phyloP scores from a whole-genome alignment of 2,888 invertebrate species.

The Baronia brevicornis region DNA sequence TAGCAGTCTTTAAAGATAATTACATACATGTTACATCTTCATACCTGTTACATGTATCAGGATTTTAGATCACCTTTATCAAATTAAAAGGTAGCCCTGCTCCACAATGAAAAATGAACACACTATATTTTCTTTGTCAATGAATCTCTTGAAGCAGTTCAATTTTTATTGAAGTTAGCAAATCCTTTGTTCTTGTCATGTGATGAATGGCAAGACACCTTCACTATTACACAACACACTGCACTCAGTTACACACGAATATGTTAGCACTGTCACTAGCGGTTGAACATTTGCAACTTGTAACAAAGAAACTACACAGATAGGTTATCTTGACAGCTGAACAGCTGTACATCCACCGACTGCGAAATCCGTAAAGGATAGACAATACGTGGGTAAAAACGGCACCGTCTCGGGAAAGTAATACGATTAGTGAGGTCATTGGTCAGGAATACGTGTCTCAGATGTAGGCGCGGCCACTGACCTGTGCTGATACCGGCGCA shows the following conservation, averaged over 20 bases:
- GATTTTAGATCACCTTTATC: too few species aligned
- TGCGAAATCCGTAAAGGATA: not conserved
- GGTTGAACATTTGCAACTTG: slow-evolving; percentile 11
- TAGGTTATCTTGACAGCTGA: slow-evolving; percentile 17
- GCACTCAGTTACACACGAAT: not conserved
- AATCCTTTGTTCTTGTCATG: too few species aligned
- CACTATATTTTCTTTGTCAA: too few species aligned
- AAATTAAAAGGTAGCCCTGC: too few species aligned
- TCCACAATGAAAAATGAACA: too few species aligned
- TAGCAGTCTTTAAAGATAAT: too few species aligned
- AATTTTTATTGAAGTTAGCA: too few species aligned
- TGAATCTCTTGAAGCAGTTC: too few species aligned
- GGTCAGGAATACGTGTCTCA: slow-evolving; percentile 25
- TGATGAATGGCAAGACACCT: too few species aligned
- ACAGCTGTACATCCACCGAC: slow-evolving; percentile 8
- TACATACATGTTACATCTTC: too few species aligned
- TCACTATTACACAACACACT: not conserved
- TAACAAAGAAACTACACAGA: slow-evolving; percentile 37
- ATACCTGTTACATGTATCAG: too few species aligned
- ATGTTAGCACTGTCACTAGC: too few species aligned
- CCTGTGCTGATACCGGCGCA: slow-evolving; percentile 46
- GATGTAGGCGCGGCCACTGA: slow-evolving; percentile 39
- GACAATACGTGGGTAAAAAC: not conserved
- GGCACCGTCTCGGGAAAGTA: slow-evolving; percentile 3
- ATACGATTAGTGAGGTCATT: slow-evolving; percentile 20